phyloP scores from a whole-genome alignment of 1,140 invertebrate species.

The Drosophila varians region DNA sequence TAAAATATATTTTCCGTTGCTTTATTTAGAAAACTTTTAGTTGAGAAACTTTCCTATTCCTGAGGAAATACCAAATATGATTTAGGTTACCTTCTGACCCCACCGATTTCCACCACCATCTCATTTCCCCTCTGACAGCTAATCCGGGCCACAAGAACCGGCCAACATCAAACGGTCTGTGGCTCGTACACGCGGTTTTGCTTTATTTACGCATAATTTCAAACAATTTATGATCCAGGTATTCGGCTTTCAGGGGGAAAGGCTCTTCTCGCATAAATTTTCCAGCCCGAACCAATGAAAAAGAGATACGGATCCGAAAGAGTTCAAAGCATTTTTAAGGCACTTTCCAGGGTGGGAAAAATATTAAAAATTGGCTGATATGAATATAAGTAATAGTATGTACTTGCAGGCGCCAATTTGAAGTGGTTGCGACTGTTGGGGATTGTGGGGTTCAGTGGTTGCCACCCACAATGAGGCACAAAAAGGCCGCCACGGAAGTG shows the following conservation, averaged over 20 bases:
- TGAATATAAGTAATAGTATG: slow-evolving; percentile 52
- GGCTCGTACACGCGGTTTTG: slow-evolving; percentile 13
- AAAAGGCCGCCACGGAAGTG: slow-evolving; percentile 64
- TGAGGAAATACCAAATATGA: slow-evolving; percentile 40
- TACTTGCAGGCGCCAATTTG: slow-evolving; percentile 35
- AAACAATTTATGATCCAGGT: slow-evolving; percentile 52
- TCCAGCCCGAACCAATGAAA: not conserved
- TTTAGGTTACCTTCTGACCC: slow-evolving; percentile 20
- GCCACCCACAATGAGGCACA: slow-evolving; percentile 62
- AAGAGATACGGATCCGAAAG: slow-evolving; percentile 5
- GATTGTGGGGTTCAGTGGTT: slow-evolving; percentile 41
- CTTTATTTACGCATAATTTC: slow-evolving; percentile 63
- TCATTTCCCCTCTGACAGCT: not conserved
- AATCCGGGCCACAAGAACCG: slow-evolving; percentile 21
- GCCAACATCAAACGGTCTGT: slow-evolving; percentile 57
- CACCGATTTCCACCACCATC: not conserved
- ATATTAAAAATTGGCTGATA: slow-evolving; percentile 72
- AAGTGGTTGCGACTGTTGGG: not conserved
- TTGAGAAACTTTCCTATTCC: slow-evolving; percentile 12
- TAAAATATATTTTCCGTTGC: not conserved
- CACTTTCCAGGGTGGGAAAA: slow-evolving; percentile 45
- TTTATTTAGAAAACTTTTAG: slow-evolving; percentile 8
- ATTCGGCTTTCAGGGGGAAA: slow-evolving; percentile 7
- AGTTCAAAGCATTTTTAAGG: slow-evolving; percentile 58
- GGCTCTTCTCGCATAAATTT: slow-evolving; percentile 48